A percentile compares a stretch with the other conserved stretches of the same genome.
Evolutionary conservation across 2,113 vertebrate genomes (phyloP).

Genomic region (Piprites chloris): DNA sequence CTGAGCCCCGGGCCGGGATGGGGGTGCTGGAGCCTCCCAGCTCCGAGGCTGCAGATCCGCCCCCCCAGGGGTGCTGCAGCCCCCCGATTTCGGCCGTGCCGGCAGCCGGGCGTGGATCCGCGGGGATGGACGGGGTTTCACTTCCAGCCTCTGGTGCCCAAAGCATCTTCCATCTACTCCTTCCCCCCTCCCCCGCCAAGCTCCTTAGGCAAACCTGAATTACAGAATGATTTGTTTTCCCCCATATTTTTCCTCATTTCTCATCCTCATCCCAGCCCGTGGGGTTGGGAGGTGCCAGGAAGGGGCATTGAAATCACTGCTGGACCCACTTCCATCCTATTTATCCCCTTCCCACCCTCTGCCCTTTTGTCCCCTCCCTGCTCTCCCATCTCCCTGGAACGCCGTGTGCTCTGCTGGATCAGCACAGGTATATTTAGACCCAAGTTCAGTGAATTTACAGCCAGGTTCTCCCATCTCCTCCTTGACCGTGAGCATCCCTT

Average conservation of each 20-base stretch:
- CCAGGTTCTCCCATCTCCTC: background rate
- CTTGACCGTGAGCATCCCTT: background rate
- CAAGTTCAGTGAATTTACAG: background rate
- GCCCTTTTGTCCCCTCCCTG: background rate
- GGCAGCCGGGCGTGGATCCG: accelerated
- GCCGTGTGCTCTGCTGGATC: background rate
- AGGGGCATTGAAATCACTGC: accelerated
- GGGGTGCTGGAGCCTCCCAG: background rate
- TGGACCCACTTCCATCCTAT: accelerated
- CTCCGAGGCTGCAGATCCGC: background rate
- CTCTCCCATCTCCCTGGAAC: background rate
- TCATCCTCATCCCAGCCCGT: accelerated
- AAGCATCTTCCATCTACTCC: background rate
- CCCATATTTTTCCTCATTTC: background rate
- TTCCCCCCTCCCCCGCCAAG: accelerated
- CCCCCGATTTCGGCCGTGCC: background rate
- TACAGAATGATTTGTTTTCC: background rate
- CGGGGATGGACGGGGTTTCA: accelerated
- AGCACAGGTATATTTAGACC: background rate
- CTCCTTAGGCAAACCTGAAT: background rate
- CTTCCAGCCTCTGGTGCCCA: accelerated
- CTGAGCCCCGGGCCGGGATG: background rate
- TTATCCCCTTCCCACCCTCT: background rate
- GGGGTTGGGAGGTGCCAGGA: accelerated
- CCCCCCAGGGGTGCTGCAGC: background rate